Base-by-base conservation (phyloP, 2,888 invertebrate species). In the Dryobotodes eremita region DNA sequence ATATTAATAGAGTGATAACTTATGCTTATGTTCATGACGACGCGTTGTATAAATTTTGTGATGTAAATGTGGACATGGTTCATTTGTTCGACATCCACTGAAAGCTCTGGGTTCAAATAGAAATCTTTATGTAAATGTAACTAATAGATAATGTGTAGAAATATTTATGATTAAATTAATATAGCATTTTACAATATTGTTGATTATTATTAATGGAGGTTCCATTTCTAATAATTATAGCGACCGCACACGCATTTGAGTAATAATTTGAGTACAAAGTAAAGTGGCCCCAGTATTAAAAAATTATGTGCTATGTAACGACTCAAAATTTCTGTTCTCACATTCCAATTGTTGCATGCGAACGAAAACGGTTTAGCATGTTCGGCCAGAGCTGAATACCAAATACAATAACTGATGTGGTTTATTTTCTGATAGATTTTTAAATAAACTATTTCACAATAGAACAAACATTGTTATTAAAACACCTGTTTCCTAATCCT, bases 361-460 rank as follows among this genome's bases (percentile, higher is more conserved):
- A 90, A 91, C 90, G 89, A 89, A 80, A 86, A 87, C 86, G 86
- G 86, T 88, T 85, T 86, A 88, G 87, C 89, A 91, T 88, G 92
- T 93, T 94, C 91, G 92, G 93, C 94, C 94, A 90, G 92, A 94
- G 95, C 95, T 94, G 94, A 93, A 92, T 94, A 95, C 96, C 96
- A 96, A 96, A 96, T 95, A 95, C 89, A 90, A 92, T 89, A 80
- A 92, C 85, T 92, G 92, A 94, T 94, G 93, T 94, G 93, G 93
- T 93, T 94, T 94, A 94, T 94, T 95, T 94, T 95, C 93, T 92
- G 92, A 94, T 93, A 90, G 92, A 90, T 92, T 92, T 91, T 92
- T 92, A 92, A 95, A 95, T 95, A 95, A 95, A 95, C 92, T 92
- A 92, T 93, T 93, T 93, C 90, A 90, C 91, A 91, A 89, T 87